Evolutionary conservation across 2,888 invertebrate genomes (phyloP).

Genomic region (Apotomis turbidana): DNA sequence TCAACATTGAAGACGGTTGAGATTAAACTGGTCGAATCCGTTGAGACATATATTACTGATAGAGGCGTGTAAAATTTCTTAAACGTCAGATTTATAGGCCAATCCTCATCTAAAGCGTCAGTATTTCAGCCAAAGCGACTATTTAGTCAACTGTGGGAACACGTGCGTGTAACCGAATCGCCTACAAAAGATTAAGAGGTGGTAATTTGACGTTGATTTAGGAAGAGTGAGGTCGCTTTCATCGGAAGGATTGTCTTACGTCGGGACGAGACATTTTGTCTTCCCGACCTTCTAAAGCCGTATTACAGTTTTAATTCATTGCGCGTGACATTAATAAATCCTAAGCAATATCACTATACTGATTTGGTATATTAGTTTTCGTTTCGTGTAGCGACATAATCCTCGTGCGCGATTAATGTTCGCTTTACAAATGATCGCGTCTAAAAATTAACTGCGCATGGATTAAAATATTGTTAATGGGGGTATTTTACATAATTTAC

Average conservation of each 20-base stretch:
- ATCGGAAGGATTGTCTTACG: slow-evolving; percentile 76
- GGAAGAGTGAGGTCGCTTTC: slow-evolving; percentile 69
- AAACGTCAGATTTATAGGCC: slow-evolving; percentile 75
- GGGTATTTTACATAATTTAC: slow-evolving; percentile 7
- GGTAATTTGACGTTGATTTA: slow-evolving; percentile 84
- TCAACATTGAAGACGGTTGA: slow-evolving; percentile 54
- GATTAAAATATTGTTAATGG: slow-evolving; percentile 9
- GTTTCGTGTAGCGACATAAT: slow-evolving; percentile 43
- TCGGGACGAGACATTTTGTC: slow-evolving; percentile 64
- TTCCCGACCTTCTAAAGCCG: slow-evolving; percentile 53
- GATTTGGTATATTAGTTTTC: slow-evolving; percentile 44
- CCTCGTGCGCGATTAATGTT: slow-evolving; percentile 32
- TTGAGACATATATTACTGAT: slow-evolving; percentile 72
- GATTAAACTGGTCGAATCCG: slow-evolving; percentile 47
- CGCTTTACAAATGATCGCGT: slow-evolving; percentile 25
- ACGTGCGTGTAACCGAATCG: slow-evolving; percentile 79
- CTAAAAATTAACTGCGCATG: slow-evolving; percentile 12
- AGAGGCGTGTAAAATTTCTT: slow-evolving; percentile 79
- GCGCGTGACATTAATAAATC: slow-evolving; percentile 64
- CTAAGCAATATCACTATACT: slow-evolving; percentile 42
- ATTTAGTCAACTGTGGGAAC: slow-evolving; percentile 63
- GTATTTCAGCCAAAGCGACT: slow-evolving; percentile 64
- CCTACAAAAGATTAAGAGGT: slow-evolving; percentile 80
- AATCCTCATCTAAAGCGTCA: slow-evolving; percentile 61
- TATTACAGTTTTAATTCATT: slow-evolving; percentile 66